Conservation (phyloP, 2,113 vertebrate genomes). For the Puntigrus tetrazona region DNA sequence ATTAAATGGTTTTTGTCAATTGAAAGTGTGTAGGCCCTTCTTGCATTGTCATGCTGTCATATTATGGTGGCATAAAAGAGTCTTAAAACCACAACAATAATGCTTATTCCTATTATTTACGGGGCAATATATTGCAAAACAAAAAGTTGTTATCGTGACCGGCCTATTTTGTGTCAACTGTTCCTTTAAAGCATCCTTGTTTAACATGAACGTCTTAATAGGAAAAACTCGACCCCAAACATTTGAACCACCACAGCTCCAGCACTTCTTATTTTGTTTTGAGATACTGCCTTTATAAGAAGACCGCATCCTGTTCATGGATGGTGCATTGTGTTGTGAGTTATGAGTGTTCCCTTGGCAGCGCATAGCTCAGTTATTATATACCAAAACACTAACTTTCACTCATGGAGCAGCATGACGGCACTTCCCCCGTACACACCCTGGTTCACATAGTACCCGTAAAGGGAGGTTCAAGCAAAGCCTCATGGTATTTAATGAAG, state of each 20-base stretch:
- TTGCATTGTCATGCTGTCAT: too few species aligned
- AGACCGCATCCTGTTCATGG: not conserved
- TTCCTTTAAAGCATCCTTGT: not conserved
- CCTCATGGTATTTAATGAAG: conserved; percentile 67
- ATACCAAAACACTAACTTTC: conserved; percentile 51
- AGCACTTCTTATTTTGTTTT: not conserved
- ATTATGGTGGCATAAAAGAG: too few species aligned
- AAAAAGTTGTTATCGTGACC: too few species aligned
- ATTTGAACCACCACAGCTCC: not conserved
- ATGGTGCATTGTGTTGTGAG: not conserved
- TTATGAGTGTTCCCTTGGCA: conserved; percentile 26
- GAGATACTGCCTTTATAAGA: not conserved
- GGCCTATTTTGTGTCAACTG: too few species aligned
- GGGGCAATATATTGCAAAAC: too few species aligned
- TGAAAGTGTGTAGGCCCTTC: too few species aligned
- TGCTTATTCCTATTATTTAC: too few species aligned
- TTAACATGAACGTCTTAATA: not conserved
- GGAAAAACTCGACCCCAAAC: not conserved
- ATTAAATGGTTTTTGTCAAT: too few species aligned
- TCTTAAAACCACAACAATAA: too few species aligned
- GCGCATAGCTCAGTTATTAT: not conserved
- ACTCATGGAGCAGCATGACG: conserved; percentile 37
- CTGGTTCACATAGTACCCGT: not conserved
- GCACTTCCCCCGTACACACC: conserved; percentile 31
- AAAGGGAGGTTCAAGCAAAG: not conserved